Percentiles rank a stretch among this genome's conserved stretches.
Conservation (phyloP, 1,140 invertebrate species). For the Drosophila sturtevanti region DNA sequence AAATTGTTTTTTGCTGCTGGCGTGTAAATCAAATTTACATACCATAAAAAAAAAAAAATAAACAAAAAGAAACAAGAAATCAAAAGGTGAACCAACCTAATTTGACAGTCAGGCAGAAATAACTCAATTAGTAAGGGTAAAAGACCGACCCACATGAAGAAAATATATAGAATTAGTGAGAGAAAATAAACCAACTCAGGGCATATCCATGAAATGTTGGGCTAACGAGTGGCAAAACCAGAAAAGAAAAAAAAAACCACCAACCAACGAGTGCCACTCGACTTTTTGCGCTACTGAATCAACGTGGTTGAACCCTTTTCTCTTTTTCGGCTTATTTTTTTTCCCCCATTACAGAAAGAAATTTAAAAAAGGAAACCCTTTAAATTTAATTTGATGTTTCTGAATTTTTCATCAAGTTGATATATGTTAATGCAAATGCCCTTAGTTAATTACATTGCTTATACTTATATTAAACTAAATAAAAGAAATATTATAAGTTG, state of each 20-base stretch:
- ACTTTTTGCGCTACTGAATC: constrained; percentile 30
- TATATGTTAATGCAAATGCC: not conserved
- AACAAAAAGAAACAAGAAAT: constrained; percentile 9
- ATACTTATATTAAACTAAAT: constrained; percentile 5
- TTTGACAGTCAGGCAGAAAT: constrained; percentile 74
- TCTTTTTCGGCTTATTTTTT: no score
- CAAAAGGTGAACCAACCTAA: constrained; percentile 61
- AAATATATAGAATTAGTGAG: constrained; percentile 6
- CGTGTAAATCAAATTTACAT: constrained; percentile 64
- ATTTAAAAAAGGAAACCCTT: not conserved
- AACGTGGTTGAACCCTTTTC: constrained; percentile 10
- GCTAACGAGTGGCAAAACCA: constrained; percentile 48
- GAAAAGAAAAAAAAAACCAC: constrained; percentile 4
- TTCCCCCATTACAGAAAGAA: no score
- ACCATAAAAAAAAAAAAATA: constrained; percentile 1
- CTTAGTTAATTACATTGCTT: constrained; percentile 11
- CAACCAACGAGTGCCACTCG: constrained; percentile 29
- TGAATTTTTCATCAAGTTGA: constrained; percentile 2
- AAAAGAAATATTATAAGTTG: no score
- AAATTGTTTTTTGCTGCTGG: constrained; percentile 49
- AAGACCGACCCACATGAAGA: constrained; percentile 34
- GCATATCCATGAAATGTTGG: constrained; percentile 52
- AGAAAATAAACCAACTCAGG: not conserved
- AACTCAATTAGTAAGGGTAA: constrained; percentile 69
- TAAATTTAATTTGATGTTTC: constrained; percentile 3